phyloP scores from a whole-genome alignment of 1,140 invertebrate genomes.

The Drosophila navojoa region DNA sequence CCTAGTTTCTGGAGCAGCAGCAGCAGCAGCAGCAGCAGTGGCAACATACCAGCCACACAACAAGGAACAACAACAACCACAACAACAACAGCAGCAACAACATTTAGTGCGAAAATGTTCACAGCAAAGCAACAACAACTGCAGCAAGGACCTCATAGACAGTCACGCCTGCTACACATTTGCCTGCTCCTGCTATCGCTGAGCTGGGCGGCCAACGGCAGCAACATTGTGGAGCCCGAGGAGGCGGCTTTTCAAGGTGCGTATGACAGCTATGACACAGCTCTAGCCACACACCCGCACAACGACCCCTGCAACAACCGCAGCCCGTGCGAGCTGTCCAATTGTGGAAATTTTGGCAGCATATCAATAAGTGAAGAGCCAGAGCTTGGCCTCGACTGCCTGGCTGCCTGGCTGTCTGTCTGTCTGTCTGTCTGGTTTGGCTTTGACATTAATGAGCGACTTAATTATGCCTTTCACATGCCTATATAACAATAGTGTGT shows the following conservation, averaged over 20 bases:
- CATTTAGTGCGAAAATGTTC: slow-evolving; percentile 50
- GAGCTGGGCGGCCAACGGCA: slow-evolving; percentile 42
- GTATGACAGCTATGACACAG: slow-evolving; percentile 43
- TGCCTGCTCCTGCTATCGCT: slow-evolving; percentile 47
- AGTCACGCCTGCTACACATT: slow-evolving; percentile 35
- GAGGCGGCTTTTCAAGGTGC: slow-evolving; percentile 87
- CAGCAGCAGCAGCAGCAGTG: background rate
- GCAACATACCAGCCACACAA: background rate
- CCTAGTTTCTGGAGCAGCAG: slow-evolving; percentile 23
- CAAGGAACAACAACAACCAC: slow-evolving; percentile 11
- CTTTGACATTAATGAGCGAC: slow-evolving; percentile 76
- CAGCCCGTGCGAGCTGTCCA: slow-evolving; percentile 21
- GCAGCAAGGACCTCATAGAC: slow-evolving; percentile 30
- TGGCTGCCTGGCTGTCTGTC: background rate
- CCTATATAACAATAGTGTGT: slow-evolving; percentile 1
- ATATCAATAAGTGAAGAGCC: slow-evolving; percentile 65
- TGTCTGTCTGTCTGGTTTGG: slow-evolving; percentile 11
- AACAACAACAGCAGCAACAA: slow-evolving; percentile 19
- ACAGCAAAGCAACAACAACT: slow-evolving; percentile 58
- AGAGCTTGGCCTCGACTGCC: slow-evolving; percentile 13
- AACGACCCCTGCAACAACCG: too few species aligned
- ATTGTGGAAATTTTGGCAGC: slow-evolving; percentile 52
- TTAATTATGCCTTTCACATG: slow-evolving; percentile 63
- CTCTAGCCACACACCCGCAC: background rate
- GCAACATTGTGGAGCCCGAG: slow-evolving; percentile 59